Evolutionary conservation across 2,797 vertebrate genomes (phyloP), one percentile per base, ranked within the genome.

Genomic region (Macrochelys suwanniensis): DNA sequence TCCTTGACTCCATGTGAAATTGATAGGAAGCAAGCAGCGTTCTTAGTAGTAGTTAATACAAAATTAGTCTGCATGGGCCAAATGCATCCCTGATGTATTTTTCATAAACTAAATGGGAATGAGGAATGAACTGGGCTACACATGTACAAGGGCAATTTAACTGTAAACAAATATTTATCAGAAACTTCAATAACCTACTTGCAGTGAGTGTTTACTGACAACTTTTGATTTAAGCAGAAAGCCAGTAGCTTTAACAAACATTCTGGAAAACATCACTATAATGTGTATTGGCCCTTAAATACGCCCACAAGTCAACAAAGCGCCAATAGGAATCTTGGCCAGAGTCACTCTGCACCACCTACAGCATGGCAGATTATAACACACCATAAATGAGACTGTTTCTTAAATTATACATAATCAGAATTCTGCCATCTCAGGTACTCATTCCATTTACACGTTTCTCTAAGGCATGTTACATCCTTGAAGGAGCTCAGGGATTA

Each of bases 191-290:
- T 89, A 28, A 4, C 1, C 54, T 21, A 33, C 11, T 79, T 82
- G 19, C 2, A 68, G 16, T 89, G 82, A 51, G 94, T 51, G 57
- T 95, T 82, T 65, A 26, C 7, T 87, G 15, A 50, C 2, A 1
- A 59, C 10, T 79, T 89, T 77, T 47, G 65, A 23, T 92, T 50
- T 23, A 87, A 86, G 80, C 19, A 78, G 80, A 92, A 95, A 92
- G 53, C 13, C 49, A 59, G 47, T 65, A 87, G 33, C 83, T 42
- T 33, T 90, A 80, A 57, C 61, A 86, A 84, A 61, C 31, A 5
- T 33, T 51, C 77, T 71, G 45, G 79, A 54, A 89, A 90, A 78
- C 1, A 7, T 53, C 1, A 1, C 26, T 49, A 51, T 56, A 82
- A 21, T 89, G 90, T 2, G 0, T 51, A 11, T 89, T 42, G 12